Conservation (phyloP, 2,113 vertebrate genomes). For the Formicarius rufipectus region DNA sequence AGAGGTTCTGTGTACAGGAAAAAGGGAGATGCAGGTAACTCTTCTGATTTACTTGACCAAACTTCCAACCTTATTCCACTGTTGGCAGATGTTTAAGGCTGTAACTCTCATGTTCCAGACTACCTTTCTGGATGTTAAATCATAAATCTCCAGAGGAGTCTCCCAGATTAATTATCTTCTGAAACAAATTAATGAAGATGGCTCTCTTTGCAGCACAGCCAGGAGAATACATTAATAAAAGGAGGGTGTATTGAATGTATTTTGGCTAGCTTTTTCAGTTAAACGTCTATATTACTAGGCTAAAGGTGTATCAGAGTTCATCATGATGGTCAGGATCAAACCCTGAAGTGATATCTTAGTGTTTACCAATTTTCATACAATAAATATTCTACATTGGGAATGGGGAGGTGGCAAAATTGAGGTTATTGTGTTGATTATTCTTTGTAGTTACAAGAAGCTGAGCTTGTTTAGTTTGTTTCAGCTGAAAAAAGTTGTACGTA, state of each 20-base stretch:
- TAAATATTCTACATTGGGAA: not conserved
- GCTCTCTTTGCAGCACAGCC: not conserved
- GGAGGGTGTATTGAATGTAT: not conserved
- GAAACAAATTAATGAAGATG: not conserved
- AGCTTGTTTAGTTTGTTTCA: not conserved
- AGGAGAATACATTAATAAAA: not conserved
- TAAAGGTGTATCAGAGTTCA: not conserved
- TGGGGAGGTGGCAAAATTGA: not conserved
- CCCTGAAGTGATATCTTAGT: not conserved
- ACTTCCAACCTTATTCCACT: not conserved
- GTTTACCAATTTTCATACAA: not conserved
- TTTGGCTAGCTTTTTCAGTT: not conserved
- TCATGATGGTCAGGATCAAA: not conserved
- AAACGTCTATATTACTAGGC: not conserved
- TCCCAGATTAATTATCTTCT: not conserved
- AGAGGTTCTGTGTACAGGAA: not conserved
- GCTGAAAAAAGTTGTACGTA: not conserved
- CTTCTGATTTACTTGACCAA: not conserved
- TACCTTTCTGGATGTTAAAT: not conserved
- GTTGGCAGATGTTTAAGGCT: not conserved
- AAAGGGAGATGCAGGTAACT: not conserved
- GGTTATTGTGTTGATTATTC: not conserved
- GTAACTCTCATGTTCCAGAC: not conserved
- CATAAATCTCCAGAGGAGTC: not conserved
- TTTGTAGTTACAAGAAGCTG: not conserved